Percentiles rank a stretch among this genome's conserved stretches.
Evolutionary conservation across 2,113 vertebrate genomes (phyloP).

Genomic region (Stegostoma tigrinum): DNA sequence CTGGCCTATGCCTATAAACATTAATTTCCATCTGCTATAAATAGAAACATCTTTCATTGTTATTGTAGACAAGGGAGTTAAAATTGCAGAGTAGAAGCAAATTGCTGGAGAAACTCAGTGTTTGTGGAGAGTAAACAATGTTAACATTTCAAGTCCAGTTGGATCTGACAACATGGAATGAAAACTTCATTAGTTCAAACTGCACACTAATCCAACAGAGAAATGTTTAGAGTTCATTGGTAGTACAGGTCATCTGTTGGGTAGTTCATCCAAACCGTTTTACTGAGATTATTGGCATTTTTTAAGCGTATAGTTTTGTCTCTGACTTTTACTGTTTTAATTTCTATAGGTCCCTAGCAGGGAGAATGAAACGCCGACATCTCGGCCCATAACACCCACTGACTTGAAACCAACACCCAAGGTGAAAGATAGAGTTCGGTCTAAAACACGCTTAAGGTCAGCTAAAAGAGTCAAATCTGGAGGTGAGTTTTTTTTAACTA

Average conservation of each 20-base stretch:
- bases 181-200: no score
- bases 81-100: not conserved
- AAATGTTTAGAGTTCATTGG: not conserved
- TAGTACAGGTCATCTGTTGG: not conserved
- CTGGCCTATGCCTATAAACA: not conserved
- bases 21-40: not conserved
- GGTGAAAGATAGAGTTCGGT: not conserved
- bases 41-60: not conserved
- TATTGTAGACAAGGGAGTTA: not conserved
- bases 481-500: not conserved
- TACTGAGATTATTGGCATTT: not conserved
- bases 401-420: not conserved
- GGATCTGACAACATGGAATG: no score
- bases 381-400: not conserved
- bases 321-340: not conserved
- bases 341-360: not conserved
- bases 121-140: no score
- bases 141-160: no score
- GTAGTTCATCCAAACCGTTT: not conserved
- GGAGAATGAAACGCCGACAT: rapidly evolving
- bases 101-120: no score
- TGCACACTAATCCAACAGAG: not conserved
- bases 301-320: not conserved
- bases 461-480: not conserved
- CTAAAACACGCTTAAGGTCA: not conserved